phyloP scores from a whole-genome alignment of 2,113 vertebrate genomes.

The Glaucomys volans region DNA sequence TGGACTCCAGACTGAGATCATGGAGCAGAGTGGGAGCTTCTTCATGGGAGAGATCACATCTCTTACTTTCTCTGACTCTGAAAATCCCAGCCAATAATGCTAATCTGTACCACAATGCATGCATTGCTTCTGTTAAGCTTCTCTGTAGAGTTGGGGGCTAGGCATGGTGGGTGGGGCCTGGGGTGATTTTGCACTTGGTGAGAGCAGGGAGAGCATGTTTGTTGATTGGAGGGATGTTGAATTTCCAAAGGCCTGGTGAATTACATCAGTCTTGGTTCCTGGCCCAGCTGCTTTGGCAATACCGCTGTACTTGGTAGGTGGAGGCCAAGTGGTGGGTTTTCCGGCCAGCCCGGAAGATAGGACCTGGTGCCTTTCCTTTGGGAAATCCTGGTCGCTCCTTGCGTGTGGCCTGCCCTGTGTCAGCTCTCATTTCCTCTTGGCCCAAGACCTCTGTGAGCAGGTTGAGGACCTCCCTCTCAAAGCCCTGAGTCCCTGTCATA shows the following conservation, averaged over 20 bases:
- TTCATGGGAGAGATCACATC: background rate
- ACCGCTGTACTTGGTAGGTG: no score
- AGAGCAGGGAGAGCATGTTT: background rate
- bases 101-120: background rate
- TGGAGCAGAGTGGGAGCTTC: background rate
- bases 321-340: background rate
- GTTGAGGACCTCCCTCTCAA: background rate
- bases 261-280: background rate
- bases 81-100: background rate
- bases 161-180: background rate
- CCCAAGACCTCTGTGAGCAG: no score
- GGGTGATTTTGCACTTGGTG: background rate
- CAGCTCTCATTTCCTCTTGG: background rate
- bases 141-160: background rate
- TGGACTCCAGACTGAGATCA: background rate
- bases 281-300: constrained; percentile 51
- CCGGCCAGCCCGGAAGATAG: background rate
- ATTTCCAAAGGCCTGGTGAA: background rate
- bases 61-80: background rate
- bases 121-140: background rate
- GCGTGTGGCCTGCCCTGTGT: background rate
- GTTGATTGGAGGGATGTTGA: background rate
- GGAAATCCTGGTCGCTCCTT: background rate
- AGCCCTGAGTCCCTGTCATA: background rate
- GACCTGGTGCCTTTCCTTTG: background rate